Conservation (phyloP, 2,888 invertebrate species). For the Merodon equestris region DNA sequence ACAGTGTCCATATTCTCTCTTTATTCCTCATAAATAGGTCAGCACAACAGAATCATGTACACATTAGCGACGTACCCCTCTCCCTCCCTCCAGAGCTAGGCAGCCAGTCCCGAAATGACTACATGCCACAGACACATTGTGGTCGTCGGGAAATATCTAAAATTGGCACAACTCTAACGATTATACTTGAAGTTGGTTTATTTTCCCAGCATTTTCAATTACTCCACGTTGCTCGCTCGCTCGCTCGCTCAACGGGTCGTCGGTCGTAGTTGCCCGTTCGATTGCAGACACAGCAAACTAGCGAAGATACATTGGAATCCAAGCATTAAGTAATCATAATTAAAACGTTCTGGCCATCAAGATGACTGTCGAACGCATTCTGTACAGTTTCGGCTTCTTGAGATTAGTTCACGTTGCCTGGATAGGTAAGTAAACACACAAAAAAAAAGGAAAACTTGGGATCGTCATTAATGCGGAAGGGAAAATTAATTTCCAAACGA, state of each 20-base stretch:
- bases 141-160: constrained; percentile 16
- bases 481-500: constrained; percentile 7
- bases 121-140: constrained; percentile 29
- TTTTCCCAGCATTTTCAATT: constrained; percentile 48
- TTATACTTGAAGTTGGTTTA: constrained; percentile 25
- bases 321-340: constrained; percentile 59
- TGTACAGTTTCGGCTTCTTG: background rate
- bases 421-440: no score
- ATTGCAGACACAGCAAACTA: constrained; percentile 3
- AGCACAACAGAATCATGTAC: constrained; percentile 23
- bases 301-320: constrained; percentile 15
- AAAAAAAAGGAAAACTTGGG: no score
- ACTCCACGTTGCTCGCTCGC: constrained; percentile 10
- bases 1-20: background rate
- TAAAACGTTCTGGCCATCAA: constrained; percentile 61
- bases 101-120: constrained; percentile 5
- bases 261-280: no score
- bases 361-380: no score
- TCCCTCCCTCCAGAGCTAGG: background rate
- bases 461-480: constrained; percentile 38
- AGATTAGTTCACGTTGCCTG: constrained; percentile 20
- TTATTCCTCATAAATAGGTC: constrained; percentile 47
- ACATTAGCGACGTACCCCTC: constrained; percentile 30
- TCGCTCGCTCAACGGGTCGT: no score
- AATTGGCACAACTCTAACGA: constrained; percentile 26